Percentiles rank a stretch among this genome's conserved stretches.
These are phyloP conservation scores for Thysanoteuthis rhombus DNA, from an alignment of 2,888 invertebrate genomes.

Conservation along the genomic window DNA sequence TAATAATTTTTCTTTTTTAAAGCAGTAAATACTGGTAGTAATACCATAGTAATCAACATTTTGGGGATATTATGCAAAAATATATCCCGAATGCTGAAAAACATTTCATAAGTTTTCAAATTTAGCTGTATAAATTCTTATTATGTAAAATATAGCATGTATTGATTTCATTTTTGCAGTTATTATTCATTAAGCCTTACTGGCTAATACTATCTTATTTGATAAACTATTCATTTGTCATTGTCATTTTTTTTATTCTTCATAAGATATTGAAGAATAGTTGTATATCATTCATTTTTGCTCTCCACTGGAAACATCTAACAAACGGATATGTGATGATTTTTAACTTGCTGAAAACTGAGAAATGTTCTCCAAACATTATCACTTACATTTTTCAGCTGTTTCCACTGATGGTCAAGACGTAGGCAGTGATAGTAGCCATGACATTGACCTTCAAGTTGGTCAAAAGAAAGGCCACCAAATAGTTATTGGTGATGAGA, in stretches of 20 bases:
- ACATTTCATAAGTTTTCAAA: not conserved
- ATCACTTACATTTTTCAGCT: not conserved
- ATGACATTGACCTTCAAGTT: conserved; percentile 24
- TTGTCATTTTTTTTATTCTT: not conserved
- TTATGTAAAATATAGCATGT: not conserved
- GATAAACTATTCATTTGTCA: not conserved
- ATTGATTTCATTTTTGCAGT: not conserved
- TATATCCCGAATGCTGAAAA: not conserved
- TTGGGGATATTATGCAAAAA: not conserved
- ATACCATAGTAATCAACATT: not conserved
- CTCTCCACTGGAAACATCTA: not conserved
- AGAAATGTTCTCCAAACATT: conserved; percentile 12
- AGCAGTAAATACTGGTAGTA: not conserved
- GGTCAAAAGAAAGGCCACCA: conserved; percentile 23
- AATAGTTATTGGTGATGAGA: conserved; percentile 23
- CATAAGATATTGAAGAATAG: not conserved
- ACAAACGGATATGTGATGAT: not conserved
- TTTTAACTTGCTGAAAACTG: not conserved
- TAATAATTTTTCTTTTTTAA: not conserved
- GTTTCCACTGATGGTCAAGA: conserved; percentile 27
- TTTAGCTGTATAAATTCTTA: not conserved
- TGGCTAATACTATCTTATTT: not conserved
- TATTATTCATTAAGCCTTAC: not conserved
- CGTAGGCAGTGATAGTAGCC: conserved; percentile 20
- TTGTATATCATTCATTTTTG: not conserved